Evolutionary conservation across 2,888 invertebrate genomes (phyloP).

Genomic region (Agelastica alni): DNA sequence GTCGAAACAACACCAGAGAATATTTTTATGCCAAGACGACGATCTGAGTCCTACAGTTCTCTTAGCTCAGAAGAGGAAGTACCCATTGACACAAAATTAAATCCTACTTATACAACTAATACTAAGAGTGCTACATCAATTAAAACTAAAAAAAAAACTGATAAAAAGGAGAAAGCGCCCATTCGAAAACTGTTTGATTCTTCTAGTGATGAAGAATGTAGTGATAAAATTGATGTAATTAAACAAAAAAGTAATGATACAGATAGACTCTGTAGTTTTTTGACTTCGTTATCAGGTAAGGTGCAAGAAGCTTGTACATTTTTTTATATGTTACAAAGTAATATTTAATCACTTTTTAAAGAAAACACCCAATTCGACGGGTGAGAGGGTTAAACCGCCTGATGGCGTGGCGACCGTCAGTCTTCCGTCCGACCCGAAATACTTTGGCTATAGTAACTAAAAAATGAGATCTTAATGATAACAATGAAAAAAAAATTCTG

Average conservation of each 20-base stretch:
- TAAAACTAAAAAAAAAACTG: conserved; percentile 9
- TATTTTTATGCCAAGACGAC: not conserved
- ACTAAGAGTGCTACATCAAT: not conserved
- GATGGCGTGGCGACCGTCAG: too few species aligned
- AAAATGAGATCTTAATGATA: too few species aligned
- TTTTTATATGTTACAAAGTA: too few species aligned
- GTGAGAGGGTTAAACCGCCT: too few species aligned
- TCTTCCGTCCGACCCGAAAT: too few species aligned
- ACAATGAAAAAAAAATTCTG: too few species aligned
- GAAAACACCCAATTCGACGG: too few species aligned
- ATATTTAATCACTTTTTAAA: too few species aligned
- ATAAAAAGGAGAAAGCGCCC: conserved; percentile 6
- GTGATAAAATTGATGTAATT: conserved; percentile 34
- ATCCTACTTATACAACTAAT: conserved; percentile 11
- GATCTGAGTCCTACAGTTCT: not conserved
- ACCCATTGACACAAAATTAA: not conserved
- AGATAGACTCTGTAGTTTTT: conserved; percentile 56
- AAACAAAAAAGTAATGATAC: conserved; percentile 25
- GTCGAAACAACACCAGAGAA: not conserved
- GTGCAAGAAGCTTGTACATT: too few species aligned
- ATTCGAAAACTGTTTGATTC: too few species aligned
- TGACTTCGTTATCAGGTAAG: conserved; percentile 65
- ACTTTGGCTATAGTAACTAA: too few species aligned
- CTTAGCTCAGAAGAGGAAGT: not conserved
- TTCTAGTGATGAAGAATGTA: conserved; percentile 37